These are phyloP conservation scores for Cydia fagiglandana DNA, from an alignment of 1,140 invertebrate species.

Conservation along the genomic window DNA sequence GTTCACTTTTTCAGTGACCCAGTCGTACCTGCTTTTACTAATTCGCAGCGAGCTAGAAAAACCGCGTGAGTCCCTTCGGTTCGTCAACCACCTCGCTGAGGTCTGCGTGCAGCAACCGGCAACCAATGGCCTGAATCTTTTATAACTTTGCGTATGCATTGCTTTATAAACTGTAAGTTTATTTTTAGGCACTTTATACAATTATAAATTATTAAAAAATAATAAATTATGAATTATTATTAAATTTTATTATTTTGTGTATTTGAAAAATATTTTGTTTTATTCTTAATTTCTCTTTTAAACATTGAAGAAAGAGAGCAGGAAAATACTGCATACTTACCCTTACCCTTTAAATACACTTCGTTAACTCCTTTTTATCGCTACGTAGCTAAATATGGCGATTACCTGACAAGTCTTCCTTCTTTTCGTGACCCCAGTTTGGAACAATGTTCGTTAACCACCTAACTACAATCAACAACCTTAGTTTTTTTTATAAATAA, in stretches of 20 bases:
- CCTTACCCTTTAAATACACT: background rate
- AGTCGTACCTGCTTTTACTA: slow-evolving; percentile 21
- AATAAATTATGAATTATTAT: no score
- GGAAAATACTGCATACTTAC: no score
- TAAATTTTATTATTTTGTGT: no score
- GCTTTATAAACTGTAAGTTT: no score
- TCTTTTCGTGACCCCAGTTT: background rate
- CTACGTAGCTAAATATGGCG: background rate
- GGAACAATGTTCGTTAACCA: background rate
- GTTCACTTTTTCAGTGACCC: background rate
- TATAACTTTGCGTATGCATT: background rate
- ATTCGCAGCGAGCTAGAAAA: slow-evolving; percentile 24
- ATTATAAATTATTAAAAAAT: no score
- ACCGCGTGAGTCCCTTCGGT: background rate
- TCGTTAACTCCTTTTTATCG: background rate
- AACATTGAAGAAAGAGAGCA: no score
- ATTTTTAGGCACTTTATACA: no score
- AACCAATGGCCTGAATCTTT: background rate
- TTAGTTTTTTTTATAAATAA: no score
- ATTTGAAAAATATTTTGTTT: no score
- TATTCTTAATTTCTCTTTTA: no score
- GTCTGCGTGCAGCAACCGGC: slow-evolving; percentile 4
- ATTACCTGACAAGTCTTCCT: background rate
- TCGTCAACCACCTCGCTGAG: slow-evolving; percentile 27
- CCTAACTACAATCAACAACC: no score